These are phyloP conservation scores for Agapornis canus DNA, from an alignment of 2,797 vertebrate genomes.

Conservation along the genomic window DNA sequence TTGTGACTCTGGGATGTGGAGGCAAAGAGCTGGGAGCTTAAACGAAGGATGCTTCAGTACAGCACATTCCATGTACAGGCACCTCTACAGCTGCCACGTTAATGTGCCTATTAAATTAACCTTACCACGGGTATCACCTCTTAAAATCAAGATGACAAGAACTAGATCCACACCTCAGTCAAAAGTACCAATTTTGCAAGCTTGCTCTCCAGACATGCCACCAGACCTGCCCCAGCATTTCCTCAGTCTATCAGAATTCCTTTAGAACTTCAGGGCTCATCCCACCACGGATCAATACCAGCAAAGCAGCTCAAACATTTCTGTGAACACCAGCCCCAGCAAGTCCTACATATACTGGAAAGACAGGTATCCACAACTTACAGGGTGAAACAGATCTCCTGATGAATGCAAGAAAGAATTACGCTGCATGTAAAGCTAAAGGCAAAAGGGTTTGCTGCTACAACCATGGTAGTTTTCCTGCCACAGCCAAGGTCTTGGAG, in stretches of 20 bases:
- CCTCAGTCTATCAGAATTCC: neutral
- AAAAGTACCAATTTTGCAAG: neutral
- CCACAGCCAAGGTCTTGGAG: neutral
- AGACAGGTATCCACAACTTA: neutral
- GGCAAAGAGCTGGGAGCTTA: neutral
- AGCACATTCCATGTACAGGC: neutral
- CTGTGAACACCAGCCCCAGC: neutral
- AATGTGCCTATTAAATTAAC: neutral
- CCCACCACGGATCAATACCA: neutral
- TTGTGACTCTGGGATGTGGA: neutral
- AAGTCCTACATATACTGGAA: neutral
- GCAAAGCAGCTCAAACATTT: neutral
- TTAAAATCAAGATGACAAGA: neutral
- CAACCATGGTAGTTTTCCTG: neutral
- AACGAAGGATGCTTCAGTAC: neutral
- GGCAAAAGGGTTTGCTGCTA: neutral
- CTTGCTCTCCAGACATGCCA: neutral
- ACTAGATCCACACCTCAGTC: neutral
- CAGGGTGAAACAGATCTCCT: neutral
- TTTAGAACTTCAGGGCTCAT: neutral
- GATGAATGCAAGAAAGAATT: neutral
- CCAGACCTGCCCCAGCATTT: neutral
- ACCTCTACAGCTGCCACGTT: neutral
- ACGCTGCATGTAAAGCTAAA: neutral
- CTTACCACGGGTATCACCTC: neutral